Conservation (phyloP, 1,140 invertebrate genomes). For the Tetragonula clypearis region DNA sequence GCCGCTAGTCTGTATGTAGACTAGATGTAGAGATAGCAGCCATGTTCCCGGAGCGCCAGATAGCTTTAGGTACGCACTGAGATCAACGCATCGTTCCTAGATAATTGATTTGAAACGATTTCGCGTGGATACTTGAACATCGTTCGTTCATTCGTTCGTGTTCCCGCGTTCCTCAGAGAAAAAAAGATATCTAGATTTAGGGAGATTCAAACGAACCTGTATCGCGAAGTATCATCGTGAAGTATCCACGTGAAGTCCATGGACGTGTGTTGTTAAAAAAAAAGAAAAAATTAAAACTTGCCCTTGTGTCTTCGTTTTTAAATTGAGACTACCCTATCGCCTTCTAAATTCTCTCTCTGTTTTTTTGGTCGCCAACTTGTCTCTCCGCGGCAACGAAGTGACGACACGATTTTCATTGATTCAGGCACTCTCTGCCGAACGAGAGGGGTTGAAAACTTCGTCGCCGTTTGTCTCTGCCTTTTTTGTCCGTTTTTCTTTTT, state of each 20-base stretch:
- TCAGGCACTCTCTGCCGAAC: not conserved
- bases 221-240: no score
- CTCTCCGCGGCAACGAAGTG: slow-evolving; percentile 36
- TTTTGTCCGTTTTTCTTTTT: slow-evolving; percentile 7
- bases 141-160: no score
- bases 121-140: slow-evolving; percentile 54
- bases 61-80: slow-evolving; percentile 81
- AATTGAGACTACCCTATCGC: slow-evolving; percentile 16
- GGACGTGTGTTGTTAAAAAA: slow-evolving; percentile 54
- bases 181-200: not conserved
- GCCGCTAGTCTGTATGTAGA: slow-evolving; percentile 80
- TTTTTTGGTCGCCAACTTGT: slow-evolving; percentile 16
- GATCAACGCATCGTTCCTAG: slow-evolving; percentile 78
- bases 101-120: slow-evolving; percentile 62
- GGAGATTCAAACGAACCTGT: no score
- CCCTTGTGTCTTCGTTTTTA: slow-evolving; percentile 40
- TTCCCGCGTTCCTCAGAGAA: not conserved
- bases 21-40: slow-evolving; percentile 81
- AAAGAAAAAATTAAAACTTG: not conserved
- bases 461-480: slow-evolving; percentile 22
- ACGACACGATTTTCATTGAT: slow-evolving; percentile 22
- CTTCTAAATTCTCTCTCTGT: slow-evolving; percentile 29
- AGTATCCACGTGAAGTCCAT: slow-evolving; percentile 67
- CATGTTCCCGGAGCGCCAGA: slow-evolving; percentile 79
- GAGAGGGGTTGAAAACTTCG: slow-evolving; percentile 45